Conservation (phyloP, 2,113 vertebrate species). For the Uropsilus gracilis region DNA sequence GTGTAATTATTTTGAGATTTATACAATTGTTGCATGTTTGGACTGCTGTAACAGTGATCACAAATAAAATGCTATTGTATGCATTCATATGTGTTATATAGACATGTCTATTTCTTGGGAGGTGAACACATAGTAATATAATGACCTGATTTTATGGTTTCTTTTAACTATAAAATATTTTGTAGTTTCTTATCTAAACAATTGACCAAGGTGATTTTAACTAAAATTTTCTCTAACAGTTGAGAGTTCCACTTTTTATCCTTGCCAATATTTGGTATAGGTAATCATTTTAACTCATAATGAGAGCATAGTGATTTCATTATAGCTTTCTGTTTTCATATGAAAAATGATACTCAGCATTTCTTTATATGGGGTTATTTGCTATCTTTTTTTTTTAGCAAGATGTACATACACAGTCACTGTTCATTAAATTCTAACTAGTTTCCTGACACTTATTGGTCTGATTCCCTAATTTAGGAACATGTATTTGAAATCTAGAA, state of each 20-base stretch:
- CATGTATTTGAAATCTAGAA: conserved; percentile 15
- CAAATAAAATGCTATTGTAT: background rate
- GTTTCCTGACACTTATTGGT: background rate
- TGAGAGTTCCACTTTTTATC: background rate
- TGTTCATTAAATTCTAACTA: background rate
- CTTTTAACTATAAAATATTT: no score
- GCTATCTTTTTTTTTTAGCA: background rate
- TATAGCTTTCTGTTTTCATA: background rate
- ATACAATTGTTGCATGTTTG: background rate
- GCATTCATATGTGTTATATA: background rate
- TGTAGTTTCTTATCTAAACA: background rate
- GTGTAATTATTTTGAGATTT: conserved; percentile 1
- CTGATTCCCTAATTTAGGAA: background rate
- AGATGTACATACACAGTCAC: background rate
- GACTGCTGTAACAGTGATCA: background rate
- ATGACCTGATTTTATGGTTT: background rate
- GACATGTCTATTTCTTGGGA: background rate
- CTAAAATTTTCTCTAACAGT: background rate
- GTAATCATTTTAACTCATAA: background rate
- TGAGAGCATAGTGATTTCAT: background rate
- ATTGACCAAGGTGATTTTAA: background rate
- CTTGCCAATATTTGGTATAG: background rate
- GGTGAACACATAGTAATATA: background rate
- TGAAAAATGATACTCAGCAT: background rate
- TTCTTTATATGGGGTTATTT: background rate